phyloP scores from a whole-genome alignment of 2,888 invertebrate genomes.

The Aethes cnicana region DNA sequence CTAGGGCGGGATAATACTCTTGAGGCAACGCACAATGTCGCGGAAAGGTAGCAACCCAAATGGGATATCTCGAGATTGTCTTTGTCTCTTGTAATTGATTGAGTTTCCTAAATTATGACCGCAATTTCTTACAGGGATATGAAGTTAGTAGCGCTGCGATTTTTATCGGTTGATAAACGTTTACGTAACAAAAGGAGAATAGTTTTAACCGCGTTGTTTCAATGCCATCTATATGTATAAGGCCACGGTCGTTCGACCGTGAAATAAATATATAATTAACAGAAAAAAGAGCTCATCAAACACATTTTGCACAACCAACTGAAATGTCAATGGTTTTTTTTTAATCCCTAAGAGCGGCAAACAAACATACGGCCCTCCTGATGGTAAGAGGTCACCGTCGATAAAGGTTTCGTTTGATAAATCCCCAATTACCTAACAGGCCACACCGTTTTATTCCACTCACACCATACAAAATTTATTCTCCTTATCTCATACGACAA shows the following conservation, averaged over 20 bases:
- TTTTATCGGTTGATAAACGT: not conserved
- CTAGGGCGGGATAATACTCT: constrained; percentile 41
- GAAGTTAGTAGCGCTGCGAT: constrained; percentile 3
- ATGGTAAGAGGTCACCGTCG: too few species aligned
- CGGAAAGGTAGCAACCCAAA: constrained; percentile 27
- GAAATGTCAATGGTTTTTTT: too few species aligned
- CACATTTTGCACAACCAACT: too few species aligned
- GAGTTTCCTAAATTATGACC: constrained; percentile 26
- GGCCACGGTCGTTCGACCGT: too few species aligned
- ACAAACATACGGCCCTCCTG: too few species aligned
- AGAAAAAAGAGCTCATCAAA: too few species aligned
- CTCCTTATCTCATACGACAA: constrained; percentile 1
- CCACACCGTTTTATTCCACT: not conserved
- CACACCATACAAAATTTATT: not conserved
- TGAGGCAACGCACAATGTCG: constrained; percentile 28
- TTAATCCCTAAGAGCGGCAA: too few species aligned
- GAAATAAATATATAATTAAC: too few species aligned
- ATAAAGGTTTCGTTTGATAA: not conserved
- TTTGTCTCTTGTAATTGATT: constrained; percentile 29
- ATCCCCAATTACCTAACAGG: not conserved
- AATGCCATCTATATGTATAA: too few species aligned
- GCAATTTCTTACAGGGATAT: constrained; percentile 14
- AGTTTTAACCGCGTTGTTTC: too few species aligned
- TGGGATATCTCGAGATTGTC: constrained; percentile 30
- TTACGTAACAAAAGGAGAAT: too few species aligned